Evolutionary conservation across 2,888 invertebrate species (phyloP).

Genomic region (Dasysyrphus albostriatus): DNA sequence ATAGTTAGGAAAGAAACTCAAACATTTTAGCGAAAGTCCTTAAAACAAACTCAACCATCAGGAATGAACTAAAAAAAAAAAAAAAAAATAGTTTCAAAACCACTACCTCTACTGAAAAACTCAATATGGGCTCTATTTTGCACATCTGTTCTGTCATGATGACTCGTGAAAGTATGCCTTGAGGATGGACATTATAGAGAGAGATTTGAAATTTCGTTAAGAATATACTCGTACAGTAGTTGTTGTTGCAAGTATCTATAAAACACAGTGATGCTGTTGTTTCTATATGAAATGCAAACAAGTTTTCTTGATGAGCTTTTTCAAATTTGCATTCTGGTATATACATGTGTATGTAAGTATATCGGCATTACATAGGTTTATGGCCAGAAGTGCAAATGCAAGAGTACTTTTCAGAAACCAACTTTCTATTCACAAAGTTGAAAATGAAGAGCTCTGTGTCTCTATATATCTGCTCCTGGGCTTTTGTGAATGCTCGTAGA

Average conservation of each 20-base stretch:
- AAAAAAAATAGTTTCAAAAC: neutral
- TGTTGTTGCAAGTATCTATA: neutral
- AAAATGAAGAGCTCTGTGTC: neutral
- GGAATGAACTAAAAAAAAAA: neutral
- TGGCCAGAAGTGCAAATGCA: conserved; percentile 23
- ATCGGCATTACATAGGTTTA: neutral
- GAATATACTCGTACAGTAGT: neutral
- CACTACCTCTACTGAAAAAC: neutral
- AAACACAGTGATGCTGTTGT: neutral
- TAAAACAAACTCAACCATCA: neutral
- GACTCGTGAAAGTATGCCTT: neutral
- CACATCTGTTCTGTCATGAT: neutral
- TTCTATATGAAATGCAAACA: conserved; percentile 25
- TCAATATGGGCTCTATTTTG: neutral
- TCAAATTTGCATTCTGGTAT: conserved; percentile 7
- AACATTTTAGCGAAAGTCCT: neutral
- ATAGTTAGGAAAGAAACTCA: neutral
- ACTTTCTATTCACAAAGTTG: conserved; percentile 33
- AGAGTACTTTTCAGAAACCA: conserved; percentile 15
- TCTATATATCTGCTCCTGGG: neutral
- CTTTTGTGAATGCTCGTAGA: neutral
- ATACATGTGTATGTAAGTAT: neutral
- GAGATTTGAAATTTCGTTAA: neutral
- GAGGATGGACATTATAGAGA: neutral
- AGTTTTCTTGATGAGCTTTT: conserved; percentile 42